These are phyloP conservation scores for Anthoscopus minutus DNA, from an alignment of 2,113 vertebrate species.

Conservation along the genomic window DNA sequence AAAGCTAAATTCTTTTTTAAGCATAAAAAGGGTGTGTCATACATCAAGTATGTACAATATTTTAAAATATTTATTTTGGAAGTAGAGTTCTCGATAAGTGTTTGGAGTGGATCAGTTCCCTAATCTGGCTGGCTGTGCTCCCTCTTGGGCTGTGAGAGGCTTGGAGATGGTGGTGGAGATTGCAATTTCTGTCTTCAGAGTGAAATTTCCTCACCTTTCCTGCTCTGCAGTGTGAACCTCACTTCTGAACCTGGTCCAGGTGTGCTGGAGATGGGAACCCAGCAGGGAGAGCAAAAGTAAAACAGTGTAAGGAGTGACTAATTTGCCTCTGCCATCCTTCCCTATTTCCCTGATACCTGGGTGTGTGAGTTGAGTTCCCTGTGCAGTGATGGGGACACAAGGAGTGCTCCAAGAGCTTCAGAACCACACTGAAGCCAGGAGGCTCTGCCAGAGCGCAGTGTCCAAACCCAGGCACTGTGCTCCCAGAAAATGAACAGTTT, in stretches of 20 bases:
- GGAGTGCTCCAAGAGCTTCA: neutral
- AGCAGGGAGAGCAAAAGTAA: neutral
- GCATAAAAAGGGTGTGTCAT: fast-evolving
- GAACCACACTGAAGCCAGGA: neutral
- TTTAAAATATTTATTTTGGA: neutral
- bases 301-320: neutral
- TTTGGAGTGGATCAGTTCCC: neutral
- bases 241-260: neutral
- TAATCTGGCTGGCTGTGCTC: neutral
- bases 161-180: neutral
- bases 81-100: neutral
- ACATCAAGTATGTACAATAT: fast-evolving
- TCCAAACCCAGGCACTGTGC: neutral
- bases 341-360: neutral
- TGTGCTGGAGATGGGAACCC: neutral
- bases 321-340: neutral
- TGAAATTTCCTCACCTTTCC: neutral
- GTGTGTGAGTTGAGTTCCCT: neutral
- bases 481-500: neutral
- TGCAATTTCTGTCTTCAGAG: neutral
- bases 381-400: neutral
- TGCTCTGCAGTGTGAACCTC: neutral
- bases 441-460: neutral
- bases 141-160: neutral
- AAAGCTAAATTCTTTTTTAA: neutral